Conservation (phyloP, 2,797 vertebrate genomes). For the Mormyrops attenuatus region DNA sequence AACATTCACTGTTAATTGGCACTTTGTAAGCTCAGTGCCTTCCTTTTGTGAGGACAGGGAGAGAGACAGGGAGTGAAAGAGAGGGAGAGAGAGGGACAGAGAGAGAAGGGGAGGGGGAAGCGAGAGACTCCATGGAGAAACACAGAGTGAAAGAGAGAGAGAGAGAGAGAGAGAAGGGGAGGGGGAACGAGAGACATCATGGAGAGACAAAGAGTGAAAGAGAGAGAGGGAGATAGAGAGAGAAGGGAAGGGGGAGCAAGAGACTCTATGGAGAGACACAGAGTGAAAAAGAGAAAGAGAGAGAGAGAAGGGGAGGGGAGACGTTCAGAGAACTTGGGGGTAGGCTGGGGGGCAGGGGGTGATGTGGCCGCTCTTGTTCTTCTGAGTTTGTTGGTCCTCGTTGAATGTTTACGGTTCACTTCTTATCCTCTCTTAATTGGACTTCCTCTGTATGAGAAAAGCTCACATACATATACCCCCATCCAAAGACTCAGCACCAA, state of each 20-base stretch:
- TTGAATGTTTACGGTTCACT: conserved; percentile 76
- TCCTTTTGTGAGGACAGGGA: conserved; percentile 66
- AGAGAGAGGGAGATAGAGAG: conserved; percentile 29
- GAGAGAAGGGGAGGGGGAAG: neutral
- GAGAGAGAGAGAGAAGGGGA: too few species aligned
- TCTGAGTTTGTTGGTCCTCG: conserved; percentile 65
- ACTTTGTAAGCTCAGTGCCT: conserved; percentile 72
- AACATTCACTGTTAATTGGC: conserved; percentile 81
- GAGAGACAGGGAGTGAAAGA: conserved; percentile 27
- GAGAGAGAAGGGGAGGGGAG: neutral
- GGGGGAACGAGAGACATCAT: neutral
- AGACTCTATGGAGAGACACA: neutral
- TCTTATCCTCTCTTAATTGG: conserved; percentile 79
- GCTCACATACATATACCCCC: conserved; percentile 37
- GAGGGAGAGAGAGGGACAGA: conserved; percentile 29
- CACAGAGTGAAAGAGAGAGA: neutral
- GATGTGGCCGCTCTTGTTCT: conserved; percentile 53
- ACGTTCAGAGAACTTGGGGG: neutral
- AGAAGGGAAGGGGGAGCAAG: neutral
- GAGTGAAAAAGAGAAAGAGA: neutral
- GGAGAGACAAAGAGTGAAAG: conserved; percentile 21
- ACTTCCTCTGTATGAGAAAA: conserved; percentile 59
- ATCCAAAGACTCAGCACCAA: conserved; percentile 40
- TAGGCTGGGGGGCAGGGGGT: neutral
- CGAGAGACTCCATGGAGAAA: neutral